Conservation (phyloP, 2,797 vertebrate species). For the Pangasius mekongensis region DNA sequence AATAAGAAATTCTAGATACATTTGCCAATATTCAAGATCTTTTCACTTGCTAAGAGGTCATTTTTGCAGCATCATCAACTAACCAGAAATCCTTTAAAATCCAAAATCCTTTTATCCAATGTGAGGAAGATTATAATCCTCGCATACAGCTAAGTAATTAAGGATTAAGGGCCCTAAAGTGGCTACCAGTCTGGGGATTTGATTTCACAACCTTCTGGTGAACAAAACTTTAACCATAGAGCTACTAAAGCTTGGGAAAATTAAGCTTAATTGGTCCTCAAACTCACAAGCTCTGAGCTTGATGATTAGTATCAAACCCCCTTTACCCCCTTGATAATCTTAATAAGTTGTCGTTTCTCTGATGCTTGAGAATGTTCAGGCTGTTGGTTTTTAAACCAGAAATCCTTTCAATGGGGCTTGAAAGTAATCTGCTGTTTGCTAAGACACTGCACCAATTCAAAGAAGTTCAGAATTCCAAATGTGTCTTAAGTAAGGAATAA, state of each 20-base stretch:
- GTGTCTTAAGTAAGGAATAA: neutral
- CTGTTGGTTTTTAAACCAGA: neutral
- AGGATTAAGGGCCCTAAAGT: constrained; percentile 12
- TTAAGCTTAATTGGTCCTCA: neutral
- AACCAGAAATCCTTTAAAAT: constrained; percentile 10
- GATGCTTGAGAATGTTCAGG: neutral
- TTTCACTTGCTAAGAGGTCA: neutral
- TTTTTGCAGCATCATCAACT: constrained; percentile 10
- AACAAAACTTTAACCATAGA: neutral
- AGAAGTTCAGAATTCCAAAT: neutral
- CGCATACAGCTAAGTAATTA: neutral
- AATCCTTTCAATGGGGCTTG: neutral
- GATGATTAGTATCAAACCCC: neutral
- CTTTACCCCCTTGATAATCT: neutral
- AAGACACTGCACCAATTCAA: too few species aligned
- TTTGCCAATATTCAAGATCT: neutral
- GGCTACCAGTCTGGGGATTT: neutral
- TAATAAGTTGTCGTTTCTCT: neutral
- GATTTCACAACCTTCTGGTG: neutral
- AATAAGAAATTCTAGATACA: neutral
- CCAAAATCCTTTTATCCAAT: constrained; percentile 6
- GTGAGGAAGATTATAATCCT: constrained; percentile 19
- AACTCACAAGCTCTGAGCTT: constrained; percentile 2
- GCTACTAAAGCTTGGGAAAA: neutral
- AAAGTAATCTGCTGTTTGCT: neutral